phyloP scores from a whole-genome alignment of 2,113 vertebrate species.

The Paratilapia polleni region DNA sequence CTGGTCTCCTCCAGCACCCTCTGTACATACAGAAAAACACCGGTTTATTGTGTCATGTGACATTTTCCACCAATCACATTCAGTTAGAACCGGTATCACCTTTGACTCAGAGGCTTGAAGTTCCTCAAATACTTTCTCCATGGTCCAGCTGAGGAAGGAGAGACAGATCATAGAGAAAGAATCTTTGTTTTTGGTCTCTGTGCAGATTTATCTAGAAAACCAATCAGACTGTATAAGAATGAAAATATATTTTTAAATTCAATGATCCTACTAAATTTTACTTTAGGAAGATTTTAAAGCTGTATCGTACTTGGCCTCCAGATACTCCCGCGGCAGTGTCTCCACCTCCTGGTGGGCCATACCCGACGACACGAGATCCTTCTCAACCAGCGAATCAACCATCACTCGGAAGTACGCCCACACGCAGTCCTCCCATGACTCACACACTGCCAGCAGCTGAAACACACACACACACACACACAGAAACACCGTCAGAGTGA shows the following conservation, averaged over 20 bases:
- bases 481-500: background rate
- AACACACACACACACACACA: constrained; percentile 22
- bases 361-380: constrained; percentile 91
- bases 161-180: background rate
- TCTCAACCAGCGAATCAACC: constrained; percentile 96
- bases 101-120: constrained; percentile 94
- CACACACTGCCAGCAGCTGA: constrained; percentile 94
- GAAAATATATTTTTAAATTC: too few species aligned
- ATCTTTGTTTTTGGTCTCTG: background rate
- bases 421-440: constrained; percentile 95
- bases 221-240: too few species aligned
- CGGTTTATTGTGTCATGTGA: background rate
- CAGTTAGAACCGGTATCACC: constrained; percentile 62
- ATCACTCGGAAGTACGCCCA: constrained; percentile 96
- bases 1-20: constrained; percentile 92
- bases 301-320: constrained; percentile 89
- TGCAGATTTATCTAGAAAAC: too few species aligned
- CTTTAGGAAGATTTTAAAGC: background rate
- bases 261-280: background rate
- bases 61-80: background rate
- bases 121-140: constrained; percentile 97
- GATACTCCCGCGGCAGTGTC: constrained; percentile 90
- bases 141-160: constrained; percentile 85
- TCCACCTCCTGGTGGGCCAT: constrained; percentile 86
- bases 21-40: constrained; percentile 68